A percentile compares a stretch with the other conserved stretches of the same genome.
phyloP scores from a whole-genome alignment of 1,140 invertebrate genomes.

The Elysia chlorotica region DNA sequence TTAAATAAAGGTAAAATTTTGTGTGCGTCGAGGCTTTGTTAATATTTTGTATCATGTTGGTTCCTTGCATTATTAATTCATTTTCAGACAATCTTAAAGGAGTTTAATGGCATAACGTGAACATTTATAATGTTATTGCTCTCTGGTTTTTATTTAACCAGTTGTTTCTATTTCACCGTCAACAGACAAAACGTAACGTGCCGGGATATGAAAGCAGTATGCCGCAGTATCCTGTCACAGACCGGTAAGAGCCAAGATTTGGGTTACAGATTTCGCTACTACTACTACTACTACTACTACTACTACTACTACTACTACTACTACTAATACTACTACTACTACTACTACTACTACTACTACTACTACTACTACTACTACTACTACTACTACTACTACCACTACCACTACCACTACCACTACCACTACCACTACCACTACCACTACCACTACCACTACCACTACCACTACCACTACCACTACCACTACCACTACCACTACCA shows the following conservation, averaged over 20 bases:
- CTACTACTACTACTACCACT: not conserved
- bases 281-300: not conserved
- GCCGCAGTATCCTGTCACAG: no score
- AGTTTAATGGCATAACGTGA: not conserved
- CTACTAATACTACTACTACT: not conserved
- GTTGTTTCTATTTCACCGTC: not conserved
- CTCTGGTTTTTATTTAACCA: not conserved
- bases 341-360: not conserved
- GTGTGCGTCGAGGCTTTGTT: no score
- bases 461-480: not conserved
- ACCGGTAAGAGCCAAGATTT: not conserved
- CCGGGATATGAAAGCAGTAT: not conserved
- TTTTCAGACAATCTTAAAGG: not conserved
- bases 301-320: not conserved
- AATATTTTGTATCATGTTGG: no score
- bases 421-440: no score
- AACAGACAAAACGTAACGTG: not conserved
- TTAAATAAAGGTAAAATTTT: no score
- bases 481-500: not conserved
- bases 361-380: not conserved
- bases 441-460: not conserved
- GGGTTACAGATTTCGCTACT: not conserved
- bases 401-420: no score
- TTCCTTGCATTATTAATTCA: not conserved
- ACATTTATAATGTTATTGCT: no score